These are phyloP conservation scores for Homarus americanus DNA, from an alignment of 1,140 invertebrate species.

Conservation along the genomic window DNA sequence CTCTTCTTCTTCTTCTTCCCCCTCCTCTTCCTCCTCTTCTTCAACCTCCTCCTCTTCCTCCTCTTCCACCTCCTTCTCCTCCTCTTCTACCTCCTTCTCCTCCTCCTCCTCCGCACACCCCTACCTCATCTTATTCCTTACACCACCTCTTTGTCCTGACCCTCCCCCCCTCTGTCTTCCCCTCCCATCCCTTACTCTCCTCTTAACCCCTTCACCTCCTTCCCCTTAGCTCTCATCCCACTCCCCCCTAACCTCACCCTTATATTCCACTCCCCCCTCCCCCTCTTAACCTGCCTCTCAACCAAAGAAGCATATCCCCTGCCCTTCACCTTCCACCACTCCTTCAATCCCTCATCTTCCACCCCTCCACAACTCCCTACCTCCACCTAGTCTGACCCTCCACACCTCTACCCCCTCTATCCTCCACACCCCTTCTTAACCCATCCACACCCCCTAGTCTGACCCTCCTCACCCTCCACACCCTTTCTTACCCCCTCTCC, in stretches of 20 bases:
- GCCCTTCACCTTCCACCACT: neutral
- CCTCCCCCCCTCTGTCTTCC: neutral
- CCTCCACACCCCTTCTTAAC: neutral
- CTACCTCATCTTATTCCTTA: too few relatives aligned
- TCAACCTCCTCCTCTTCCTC: too few relatives aligned
- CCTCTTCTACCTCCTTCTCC: neutral
- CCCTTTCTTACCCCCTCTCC: neutral
- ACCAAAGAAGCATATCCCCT: too few relatives aligned
- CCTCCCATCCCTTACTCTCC: neutral
- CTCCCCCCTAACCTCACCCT: neutral
- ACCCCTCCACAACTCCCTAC: neutral
- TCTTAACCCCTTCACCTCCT: neutral
- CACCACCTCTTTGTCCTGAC: neutral
- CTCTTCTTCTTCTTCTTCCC: neutral
- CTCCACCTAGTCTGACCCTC: neutral
- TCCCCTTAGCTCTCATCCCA: neutral
- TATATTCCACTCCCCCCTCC: neutral
- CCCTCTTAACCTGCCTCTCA: too few relatives aligned
- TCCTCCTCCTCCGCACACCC: neutral
- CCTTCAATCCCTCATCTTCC: neutral
- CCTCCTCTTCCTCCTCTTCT: neutral
- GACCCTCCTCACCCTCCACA: neutral
- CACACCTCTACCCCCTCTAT: neutral
- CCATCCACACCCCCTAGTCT: neutral
- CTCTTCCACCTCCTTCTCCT: neutral